Conservation (phyloP, 2,888 invertebrate genomes). For the Megaustenia siamemsis region DNA sequence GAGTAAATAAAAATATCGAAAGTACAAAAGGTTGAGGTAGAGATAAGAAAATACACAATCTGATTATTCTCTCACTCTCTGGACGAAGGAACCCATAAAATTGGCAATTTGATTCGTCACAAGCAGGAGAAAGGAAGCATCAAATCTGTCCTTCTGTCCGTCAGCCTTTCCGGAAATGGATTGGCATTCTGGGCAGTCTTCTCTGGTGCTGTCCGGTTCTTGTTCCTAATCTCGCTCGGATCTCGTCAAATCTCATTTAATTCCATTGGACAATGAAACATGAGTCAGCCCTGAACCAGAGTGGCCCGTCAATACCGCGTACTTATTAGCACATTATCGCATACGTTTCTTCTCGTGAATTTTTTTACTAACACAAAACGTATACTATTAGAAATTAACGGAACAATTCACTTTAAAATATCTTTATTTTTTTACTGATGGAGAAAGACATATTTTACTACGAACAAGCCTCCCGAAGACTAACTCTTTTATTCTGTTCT, state of each 20-base stretch:
- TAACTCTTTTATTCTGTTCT: too few relatives aligned
- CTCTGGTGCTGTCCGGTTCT: conserved; percentile 28
- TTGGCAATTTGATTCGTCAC: conserved; percentile 42
- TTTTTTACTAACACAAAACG: conserved; percentile 15
- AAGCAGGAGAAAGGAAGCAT: neutral
- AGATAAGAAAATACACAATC: neutral
- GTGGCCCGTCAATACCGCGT: neutral
- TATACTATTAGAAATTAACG: too few relatives aligned
- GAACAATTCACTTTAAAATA: too few relatives aligned
- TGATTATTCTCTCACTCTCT: neutral
- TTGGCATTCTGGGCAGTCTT: conserved; percentile 27
- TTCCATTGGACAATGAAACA: conserved; percentile 47
- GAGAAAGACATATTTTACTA: too few relatives aligned
- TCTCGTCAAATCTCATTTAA: conserved; percentile 45
- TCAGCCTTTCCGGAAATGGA: conserved; percentile 35
- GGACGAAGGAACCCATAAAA: conserved; percentile 25
- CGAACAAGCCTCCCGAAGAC: too few relatives aligned
- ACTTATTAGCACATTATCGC: conserved; percentile 21
- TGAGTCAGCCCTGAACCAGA: conserved; percentile 26
- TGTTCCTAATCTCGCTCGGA: conserved; percentile 35
- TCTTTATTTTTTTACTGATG: too few relatives aligned
- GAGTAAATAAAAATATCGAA: neutral
- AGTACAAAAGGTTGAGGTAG: neutral
- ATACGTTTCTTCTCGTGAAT: neutral
- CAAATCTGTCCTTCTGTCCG: conserved; percentile 18